Base-by-base conservation (phyloP, 1,140 invertebrate species). In the Cydia strobilella region DNA sequence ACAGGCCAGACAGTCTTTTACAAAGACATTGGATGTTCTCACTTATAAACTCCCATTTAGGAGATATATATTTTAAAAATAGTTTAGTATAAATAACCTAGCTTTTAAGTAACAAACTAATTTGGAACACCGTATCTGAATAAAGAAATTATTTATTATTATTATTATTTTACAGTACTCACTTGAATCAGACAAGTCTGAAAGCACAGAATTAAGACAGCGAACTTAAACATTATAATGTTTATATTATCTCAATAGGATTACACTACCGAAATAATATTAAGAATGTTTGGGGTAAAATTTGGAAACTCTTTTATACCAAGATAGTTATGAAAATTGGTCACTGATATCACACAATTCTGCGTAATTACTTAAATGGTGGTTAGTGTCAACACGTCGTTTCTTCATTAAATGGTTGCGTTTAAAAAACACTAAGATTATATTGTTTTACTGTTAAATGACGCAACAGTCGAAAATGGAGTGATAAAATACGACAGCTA, bases 181-280 rank as follows among this genome's bases (percentile, higher is more conserved):
- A 81, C 78, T 15, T 31, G 31, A 31, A 81, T 59, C 66, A 82
- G 51, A 20, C 77, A 73, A 27, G 78, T 76, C 48, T 83, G 80
- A 72, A 79, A 75, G 76, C 78, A 82, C 39, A 81, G 59, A 18
- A 81, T 54, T 6, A 82, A 66, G 18, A 78, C 72, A 20, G 77
- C 15, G 66, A 82, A 79, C 20, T 54, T 9, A 69, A 75, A 75
- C 77, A 83, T 80, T 62, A 12, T 25, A 13, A 65, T 13, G 0
- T 1, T 27, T 15, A 10, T 48, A 48, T 4, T n/a, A 48, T 48
- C 45, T 48, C 3, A 48, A n/a, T n/a, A 48, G 3, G 42, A 13
- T 25, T 63, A 25, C 20, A 25, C 25, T 65, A 6, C 7, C 25
- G 23, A 65, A 65, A 65, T n/a, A 13, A 27, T 25, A 23, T 25